Conservation (phyloP, 2,888 invertebrate species). For the Brenthis ino region DNA sequence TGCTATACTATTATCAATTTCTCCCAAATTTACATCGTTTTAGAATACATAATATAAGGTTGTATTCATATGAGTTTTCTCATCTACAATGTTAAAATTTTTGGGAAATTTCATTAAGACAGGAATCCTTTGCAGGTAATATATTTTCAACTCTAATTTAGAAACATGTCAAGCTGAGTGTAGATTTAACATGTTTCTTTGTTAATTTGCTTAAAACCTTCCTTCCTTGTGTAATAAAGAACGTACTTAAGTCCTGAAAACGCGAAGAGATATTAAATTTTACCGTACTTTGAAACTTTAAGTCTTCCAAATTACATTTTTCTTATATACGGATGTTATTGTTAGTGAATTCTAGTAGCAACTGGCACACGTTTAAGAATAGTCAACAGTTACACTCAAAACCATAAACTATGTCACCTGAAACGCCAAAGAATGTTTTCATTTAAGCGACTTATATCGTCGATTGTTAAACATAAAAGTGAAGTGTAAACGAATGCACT, state of each 20-base stretch:
- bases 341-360: too few species aligned
- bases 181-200: slow-evolving; percentile 7
- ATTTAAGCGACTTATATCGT: too few species aligned
- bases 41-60: not conserved
- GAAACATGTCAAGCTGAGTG: slow-evolving; percentile 9
- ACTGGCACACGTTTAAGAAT: too few species aligned
- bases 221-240: slow-evolving; percentile 13
- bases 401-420: too few species aligned
- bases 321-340: too few species aligned
- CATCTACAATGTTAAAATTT: not conserved
- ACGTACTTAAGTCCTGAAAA: not conserved
- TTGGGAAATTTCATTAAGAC: slow-evolving; percentile 7
- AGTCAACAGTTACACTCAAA: too few species aligned
- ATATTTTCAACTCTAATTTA: slow-evolving; percentile 12
- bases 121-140: slow-evolving; percentile 5
- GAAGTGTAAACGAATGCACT: too few species aligned
- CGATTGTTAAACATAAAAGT: too few species aligned
- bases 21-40: not conserved
- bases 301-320: too few species aligned
- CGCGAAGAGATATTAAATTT: not conserved
- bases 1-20: too few species aligned
- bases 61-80: not conserved
- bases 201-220: slow-evolving; percentile 18
- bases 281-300: too few species aligned
- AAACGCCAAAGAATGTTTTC: too few species aligned